Percentiles rank a stretch among this genome's conserved stretches.
Conservation (phyloP, 1,140 invertebrate genomes). For the Myzus persicae region DNA sequence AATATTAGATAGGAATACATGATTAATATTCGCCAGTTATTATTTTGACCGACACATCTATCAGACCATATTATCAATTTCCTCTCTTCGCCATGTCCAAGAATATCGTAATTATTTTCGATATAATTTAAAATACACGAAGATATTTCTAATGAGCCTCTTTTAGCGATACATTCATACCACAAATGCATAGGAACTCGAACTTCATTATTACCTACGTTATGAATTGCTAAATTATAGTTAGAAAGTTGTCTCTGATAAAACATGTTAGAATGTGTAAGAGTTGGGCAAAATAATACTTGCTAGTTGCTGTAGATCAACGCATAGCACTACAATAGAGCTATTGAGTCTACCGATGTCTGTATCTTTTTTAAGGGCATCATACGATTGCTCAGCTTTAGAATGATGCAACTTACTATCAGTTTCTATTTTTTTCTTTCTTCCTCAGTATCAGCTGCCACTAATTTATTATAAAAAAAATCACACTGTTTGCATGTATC, state of each 20-base stretch:
- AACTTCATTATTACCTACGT: conserved; percentile 54
- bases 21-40: no score
- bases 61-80: conserved; percentile 61
- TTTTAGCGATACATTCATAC: conserved; percentile 19
- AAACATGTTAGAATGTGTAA: conserved; percentile 52
- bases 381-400: conserved; percentile 26
- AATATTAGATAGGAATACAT: no score
- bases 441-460: conserved; percentile 19
- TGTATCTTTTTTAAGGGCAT: conserved; percentile 22
- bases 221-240: conserved; percentile 60
- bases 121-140: conserved; percentile 54
- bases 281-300: no score
- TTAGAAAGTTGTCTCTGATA: conserved; percentile 53
- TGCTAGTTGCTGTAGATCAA: no score
- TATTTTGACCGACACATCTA: no score
- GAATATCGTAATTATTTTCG: conserved; percentile 35
- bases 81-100: conserved; percentile 55
- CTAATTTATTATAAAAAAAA: conserved; percentile 34
- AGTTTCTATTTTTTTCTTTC: conserved; percentile 30
- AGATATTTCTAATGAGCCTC: neutral
- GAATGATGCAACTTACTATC: conserved; percentile 26
- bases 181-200: neutral
- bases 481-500: neutral
- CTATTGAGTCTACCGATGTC: neutral
- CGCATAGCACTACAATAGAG: conserved; percentile 37